These are phyloP conservation scores for Poecile montanus DNA, from an alignment of 2,797 vertebrate genomes.

Conservation along the genomic window DNA sequence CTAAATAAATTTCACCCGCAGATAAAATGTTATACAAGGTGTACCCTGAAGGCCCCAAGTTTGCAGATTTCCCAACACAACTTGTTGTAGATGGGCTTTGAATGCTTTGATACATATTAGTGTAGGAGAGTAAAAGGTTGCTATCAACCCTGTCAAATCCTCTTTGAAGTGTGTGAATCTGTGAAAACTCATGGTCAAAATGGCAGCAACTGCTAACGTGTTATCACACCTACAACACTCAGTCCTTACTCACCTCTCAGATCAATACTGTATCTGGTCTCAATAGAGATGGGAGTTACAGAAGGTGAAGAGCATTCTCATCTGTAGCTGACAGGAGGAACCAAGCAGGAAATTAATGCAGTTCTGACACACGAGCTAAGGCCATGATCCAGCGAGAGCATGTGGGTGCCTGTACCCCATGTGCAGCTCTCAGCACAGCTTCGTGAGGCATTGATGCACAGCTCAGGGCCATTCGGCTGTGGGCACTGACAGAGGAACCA, in stretches of 20 bases:
- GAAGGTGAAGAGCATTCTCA: not conserved
- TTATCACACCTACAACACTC: not conserved
- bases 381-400: accelerated
- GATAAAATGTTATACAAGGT: not conserved
- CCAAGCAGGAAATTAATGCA: not conserved
- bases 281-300: not conserved
- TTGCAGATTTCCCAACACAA: not conserved
- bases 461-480: accelerated
- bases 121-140: not conserved
- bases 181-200: not conserved
- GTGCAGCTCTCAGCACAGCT: not conserved
- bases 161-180: not conserved
- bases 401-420: accelerated
- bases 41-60: not conserved
- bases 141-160: not conserved
- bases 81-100: not conserved
- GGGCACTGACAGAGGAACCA: not conserved
- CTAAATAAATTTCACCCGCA: not conserved
- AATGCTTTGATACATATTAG: not conserved
- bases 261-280: not conserved
- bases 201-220: not conserved
- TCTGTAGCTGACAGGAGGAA: not conserved
- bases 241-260: not conserved
- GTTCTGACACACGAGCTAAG: not conserved
- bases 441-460: accelerated